A percentile compares a stretch with the other conserved stretches of the same genome.
Evolutionary conservation across 2,113 vertebrate species (phyloP).

Genomic region (Notechis scutatus): DNA sequence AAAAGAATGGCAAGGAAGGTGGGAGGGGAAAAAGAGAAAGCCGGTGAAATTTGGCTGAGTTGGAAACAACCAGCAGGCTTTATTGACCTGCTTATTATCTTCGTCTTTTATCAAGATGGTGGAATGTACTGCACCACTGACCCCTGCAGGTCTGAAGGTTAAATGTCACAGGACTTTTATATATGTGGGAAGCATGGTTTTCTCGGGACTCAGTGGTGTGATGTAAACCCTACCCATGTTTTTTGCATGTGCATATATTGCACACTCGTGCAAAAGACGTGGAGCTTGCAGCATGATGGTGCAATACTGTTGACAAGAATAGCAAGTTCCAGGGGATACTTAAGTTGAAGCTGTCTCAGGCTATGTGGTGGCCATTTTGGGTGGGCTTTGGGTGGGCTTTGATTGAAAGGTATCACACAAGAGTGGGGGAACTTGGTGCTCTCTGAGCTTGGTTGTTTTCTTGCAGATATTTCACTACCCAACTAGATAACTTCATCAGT

Average conservation of each 20-base stretch:
- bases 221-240: neutral
- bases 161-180: neutral
- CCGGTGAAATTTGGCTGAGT: neutral
- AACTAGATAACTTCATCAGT: neutral
- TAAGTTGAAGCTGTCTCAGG: no score
- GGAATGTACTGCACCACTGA: neutral
- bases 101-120: neutral
- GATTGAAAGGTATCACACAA: neutral
- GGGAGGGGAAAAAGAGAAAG: neutral
- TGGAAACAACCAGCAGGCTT: neutral
- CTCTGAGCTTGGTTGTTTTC: no score
- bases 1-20: neutral
- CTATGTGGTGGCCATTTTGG: no score
- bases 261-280: neutral
- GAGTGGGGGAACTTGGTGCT: neutral
- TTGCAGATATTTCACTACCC: no score
- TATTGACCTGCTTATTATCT: neutral
- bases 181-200: neutral
- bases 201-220: neutral
- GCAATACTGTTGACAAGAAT: neutral
- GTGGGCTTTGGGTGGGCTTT: no score
- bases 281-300: neutral
- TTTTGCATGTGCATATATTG: neutral
- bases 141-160: neutral
- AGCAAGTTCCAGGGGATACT: neutral